Base-by-base conservation (phyloP, 2,113 vertebrate genomes). In the Ranitomeya imitator region DNA sequence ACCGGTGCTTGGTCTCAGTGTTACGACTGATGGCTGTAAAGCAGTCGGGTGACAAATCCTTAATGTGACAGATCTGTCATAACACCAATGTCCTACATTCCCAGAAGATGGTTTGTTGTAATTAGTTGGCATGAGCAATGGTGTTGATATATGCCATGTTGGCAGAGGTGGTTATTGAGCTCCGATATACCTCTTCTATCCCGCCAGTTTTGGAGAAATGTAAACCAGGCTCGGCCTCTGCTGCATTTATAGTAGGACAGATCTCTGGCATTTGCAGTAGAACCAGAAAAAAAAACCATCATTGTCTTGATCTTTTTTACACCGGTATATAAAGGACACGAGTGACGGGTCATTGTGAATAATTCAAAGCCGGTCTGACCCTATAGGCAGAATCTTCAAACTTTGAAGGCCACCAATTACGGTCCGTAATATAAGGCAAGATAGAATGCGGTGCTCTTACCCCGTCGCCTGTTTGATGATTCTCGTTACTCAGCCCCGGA, bases 401-500 rank as follows among this genome's bases (percentile, higher is more conserved):
- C 86, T 87, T 59, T 82, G 86, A 87, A 81, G 78, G 65, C 18
- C 65, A 69, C 79, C 86, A 87, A 87, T 87, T 87, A 87, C 52
- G 82, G 86, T 13, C n/a, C 7, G 37, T 45, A 65, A 87, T 80
- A 23, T 80, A 71, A 69, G 37, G 21, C 10, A 55, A 80, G 78
- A 59, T 61, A 23, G 19, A 73, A 74, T 10, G 65, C 2, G 13
- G 19, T 31, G 54, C 31, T 71, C 81, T 69, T 79, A 87, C 69
- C 79, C 79, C 37, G 37, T 80, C 23, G 51, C 26, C 69, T 83
- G 67, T 88, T 88, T 88, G 79, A 88, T 83, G 73, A 61, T 51
- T 83, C 69, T 76, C 16, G 67, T 82, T 73, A 73, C 52, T 19
- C 26, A 73, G 52, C 57, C 37, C 16, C 19, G 79, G 57, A 52